Conservation (phyloP, 1,140 invertebrate species). For the Nixonia krombeini region DNA sequence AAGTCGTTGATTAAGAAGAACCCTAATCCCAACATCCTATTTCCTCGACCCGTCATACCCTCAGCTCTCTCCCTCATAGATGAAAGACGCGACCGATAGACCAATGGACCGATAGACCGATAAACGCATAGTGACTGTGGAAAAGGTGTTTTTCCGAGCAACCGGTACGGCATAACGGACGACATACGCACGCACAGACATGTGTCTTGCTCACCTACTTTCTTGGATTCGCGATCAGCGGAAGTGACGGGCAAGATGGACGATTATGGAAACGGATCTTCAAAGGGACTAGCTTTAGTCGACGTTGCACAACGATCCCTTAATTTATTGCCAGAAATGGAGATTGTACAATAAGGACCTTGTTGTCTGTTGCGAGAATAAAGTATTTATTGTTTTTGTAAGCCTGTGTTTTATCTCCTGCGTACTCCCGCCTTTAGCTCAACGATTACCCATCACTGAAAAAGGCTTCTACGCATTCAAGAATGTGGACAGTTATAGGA, state of each 20-base stretch:
- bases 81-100: too few species aligned
- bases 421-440: not conserved
- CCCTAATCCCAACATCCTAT: conserved; percentile 24
- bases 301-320: conserved; percentile 38
- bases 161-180: conserved; percentile 1
- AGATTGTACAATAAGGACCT: conserved; percentile 55
- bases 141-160: too few species aligned
- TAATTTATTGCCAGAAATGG: conserved; percentile 27
- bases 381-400: conserved; percentile 64
- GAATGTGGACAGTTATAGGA: conserved; percentile 1
- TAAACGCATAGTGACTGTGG: too few species aligned
- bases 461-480: not conserved
- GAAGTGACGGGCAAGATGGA: conserved; percentile 15
- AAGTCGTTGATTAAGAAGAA: conserved; percentile 43
- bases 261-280: not conserved
- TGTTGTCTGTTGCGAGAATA: conserved; percentile 60
- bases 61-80: too few species aligned
- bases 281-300: conserved; percentile 18
- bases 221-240: conserved; percentile 23
- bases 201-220: conserved; percentile 49
- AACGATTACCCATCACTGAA: not conserved
- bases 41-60: not conserved
- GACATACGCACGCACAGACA: conserved; percentile 11
- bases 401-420: not conserved
- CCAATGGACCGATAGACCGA: too few species aligned